These are phyloP conservation scores for Orchestia grillus DNA, from an alignment of 1,140 invertebrate species.

Conservation along the genomic window DNA sequence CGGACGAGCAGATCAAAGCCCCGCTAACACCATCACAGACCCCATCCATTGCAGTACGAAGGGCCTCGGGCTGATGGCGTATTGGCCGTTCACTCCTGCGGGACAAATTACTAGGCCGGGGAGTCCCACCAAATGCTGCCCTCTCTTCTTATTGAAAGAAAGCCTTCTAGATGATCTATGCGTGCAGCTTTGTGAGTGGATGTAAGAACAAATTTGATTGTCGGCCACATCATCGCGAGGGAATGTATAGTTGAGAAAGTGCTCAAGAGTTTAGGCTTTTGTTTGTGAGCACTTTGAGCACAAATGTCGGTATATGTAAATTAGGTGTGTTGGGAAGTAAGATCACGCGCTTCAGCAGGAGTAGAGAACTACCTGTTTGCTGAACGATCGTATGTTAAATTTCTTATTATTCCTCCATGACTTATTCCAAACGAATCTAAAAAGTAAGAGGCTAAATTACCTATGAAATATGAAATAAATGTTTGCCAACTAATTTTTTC, in stretches of 20 bases:
- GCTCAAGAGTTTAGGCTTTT: neutral
- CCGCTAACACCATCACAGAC: neutral
- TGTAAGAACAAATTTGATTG: neutral
- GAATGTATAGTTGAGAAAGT: neutral
- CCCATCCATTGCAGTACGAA: neutral
- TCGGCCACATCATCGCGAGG: neutral
- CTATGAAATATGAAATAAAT: too few species aligned
- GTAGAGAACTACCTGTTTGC: neutral
- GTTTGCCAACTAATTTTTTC: too few species aligned
- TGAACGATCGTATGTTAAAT: neutral
- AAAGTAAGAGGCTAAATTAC: neutral
- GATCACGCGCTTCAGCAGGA: too few species aligned
- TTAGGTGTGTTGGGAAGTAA: neutral
- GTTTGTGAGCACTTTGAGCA: neutral
- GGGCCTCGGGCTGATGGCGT: neutral
- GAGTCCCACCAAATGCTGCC: neutral
- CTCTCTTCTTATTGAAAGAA: neutral
- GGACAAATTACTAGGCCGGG: neutral
- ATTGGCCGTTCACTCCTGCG: neutral
- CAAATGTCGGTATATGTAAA: neutral
- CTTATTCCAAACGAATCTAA: neutral
- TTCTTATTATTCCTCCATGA: neutral
- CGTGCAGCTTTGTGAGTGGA: neutral
- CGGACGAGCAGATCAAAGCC: neutral
- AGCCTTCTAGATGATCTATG: neutral